Conservation (phyloP, 2,113 vertebrate genomes). For the Syrmaticus mikado region DNA sequence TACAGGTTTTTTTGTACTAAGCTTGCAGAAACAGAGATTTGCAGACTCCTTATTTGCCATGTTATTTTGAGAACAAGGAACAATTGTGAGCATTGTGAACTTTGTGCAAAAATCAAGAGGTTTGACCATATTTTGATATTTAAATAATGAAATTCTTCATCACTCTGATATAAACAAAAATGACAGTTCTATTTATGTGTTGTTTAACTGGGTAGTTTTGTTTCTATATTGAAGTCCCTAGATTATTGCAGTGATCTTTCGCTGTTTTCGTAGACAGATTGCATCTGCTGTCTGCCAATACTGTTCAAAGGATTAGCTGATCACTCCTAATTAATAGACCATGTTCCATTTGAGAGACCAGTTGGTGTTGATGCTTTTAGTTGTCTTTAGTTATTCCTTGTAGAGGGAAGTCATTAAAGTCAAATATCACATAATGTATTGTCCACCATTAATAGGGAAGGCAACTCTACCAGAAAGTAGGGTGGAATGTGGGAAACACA, state of each 20-base stretch:
- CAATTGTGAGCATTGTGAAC: not conserved
- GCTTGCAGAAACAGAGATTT: not conserved
- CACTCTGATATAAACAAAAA: not conserved
- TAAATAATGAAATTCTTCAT: not conserved
- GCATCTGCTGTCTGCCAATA: not conserved
- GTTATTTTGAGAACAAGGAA: not conserved
- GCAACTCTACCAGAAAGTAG: not conserved
- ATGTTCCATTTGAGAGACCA: not conserved
- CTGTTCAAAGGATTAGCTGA: not conserved
- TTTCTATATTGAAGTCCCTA: not conserved
- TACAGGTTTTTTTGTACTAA: not conserved
- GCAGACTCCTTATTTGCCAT: not conserved
- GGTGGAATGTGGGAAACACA: not conserved
- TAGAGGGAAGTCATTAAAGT: not conserved
- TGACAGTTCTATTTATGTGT: not conserved
- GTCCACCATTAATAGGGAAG: not conserved
- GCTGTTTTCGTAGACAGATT: not conserved
- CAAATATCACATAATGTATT: not conserved
- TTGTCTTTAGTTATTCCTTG: not conserved
- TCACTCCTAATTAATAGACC: not conserved
- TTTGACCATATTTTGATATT: not conserved
- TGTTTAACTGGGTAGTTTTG: not conserved
- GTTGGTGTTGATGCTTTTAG: not conserved
- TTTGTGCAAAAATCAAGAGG: not conserved
- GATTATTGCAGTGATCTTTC: not conserved